A percentile compares a stretch with the other conserved stretches of the same genome.
Evolutionary conservation across 2,797 vertebrate genomes (phyloP).

Genomic region (Phrynocephalus guinanensis): DNA sequence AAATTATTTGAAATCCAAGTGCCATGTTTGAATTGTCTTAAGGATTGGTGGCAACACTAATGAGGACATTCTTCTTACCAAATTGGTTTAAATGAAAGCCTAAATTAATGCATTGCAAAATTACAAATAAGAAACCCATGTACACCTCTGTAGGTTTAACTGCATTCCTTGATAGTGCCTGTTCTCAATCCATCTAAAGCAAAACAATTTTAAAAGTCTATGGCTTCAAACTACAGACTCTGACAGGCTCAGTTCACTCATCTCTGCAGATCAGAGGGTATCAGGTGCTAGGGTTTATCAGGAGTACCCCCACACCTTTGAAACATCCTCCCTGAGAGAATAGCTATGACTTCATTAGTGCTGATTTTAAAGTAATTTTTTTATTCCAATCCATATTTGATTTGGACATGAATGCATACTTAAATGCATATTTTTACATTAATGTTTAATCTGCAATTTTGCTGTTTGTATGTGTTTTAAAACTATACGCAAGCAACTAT

Average conservation of each 20-base stretch:
- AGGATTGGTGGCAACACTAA: neutral
- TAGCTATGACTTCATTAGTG: neutral
- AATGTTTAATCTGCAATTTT: neutral
- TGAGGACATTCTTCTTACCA: neutral
- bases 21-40: neutral
- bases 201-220: neutral
- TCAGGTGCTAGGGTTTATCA: neutral
- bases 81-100: neutral
- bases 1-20: neutral
- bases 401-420: neutral
- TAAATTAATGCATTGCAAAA: neutral
- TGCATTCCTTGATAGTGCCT: neutral
- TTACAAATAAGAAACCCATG: neutral
- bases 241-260: too few species aligned
- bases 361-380: neutral
- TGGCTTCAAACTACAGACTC: neutral
- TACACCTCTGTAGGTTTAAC: neutral
- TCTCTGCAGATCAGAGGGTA: neutral
- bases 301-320: neutral
- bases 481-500: neutral
- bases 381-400: neutral
- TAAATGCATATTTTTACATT: neutral
- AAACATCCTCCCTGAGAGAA: neutral
- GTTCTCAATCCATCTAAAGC: neutral
- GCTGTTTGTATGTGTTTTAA: neutral